Evolutionary conservation across 2,888 invertebrate genomes (phyloP).

Genomic region (Philereme vetulata): DNA sequence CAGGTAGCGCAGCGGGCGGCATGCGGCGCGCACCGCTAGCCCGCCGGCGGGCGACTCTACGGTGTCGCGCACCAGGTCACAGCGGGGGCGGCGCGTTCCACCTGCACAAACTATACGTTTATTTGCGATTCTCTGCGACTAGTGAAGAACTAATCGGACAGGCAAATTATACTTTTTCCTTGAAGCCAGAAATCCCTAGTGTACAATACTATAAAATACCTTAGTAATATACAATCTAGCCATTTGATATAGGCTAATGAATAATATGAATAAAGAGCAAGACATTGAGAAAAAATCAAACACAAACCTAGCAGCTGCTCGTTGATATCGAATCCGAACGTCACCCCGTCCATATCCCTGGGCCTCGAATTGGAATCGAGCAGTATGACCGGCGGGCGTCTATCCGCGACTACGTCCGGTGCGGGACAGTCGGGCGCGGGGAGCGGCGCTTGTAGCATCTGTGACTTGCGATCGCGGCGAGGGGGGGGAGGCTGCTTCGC

Average conservation of each 20-base stretch:
- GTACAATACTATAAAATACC: no score
- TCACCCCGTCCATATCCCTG: conserved; percentile 86
- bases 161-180: no score
- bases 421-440: conserved; percentile 68
- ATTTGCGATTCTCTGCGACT: no score
- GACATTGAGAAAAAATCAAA: no score
- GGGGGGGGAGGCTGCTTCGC: conserved; percentile 40
- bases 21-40: conserved; percentile 37
- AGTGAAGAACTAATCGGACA: no score
- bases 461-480: conserved; percentile 34
- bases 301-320: conserved; percentile 85
- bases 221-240: no score
- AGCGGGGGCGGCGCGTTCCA: conserved; percentile 54
- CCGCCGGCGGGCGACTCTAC: conserved; percentile 46
- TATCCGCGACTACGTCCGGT: conserved; percentile 74
- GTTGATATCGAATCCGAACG: conserved; percentile 92
- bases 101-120: conserved; percentile 39
- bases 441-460: conserved; percentile 34
- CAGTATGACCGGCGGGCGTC: conserved; percentile 89
- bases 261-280: no score
- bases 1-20: conserved; percentile 59
- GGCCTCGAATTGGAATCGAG: conserved; percentile 83
- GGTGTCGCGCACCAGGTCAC: conserved; percentile 60
- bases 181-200: no score
- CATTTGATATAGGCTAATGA: no score